Conservation (phyloP, 2,113 vertebrate species). For the Potamarius usumacintae region DNA sequence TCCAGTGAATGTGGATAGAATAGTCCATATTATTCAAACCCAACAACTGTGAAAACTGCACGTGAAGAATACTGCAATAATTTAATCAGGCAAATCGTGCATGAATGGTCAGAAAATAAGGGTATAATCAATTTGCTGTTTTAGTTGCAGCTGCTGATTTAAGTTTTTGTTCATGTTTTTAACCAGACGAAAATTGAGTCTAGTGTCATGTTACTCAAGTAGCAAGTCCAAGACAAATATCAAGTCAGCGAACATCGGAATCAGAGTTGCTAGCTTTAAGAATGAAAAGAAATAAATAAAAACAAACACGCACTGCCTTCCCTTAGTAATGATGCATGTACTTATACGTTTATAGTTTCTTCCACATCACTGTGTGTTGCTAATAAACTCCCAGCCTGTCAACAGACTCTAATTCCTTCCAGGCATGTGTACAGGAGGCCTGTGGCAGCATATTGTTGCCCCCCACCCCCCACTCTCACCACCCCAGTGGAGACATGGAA, state of each 20-base stretch:
- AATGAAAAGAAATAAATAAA: too few relatives aligned
- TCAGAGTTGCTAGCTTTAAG: not conserved
- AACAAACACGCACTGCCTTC: not conserved
- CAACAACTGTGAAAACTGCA: not conserved
- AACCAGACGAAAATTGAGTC: not conserved
- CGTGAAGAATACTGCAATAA: not conserved
- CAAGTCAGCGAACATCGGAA: not conserved
- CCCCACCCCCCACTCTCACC: not conserved
- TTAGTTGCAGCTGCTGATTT: not conserved
- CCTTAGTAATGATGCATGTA: not conserved
- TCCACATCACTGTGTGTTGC: slow-evolving; percentile 7
- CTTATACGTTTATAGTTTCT: not conserved
- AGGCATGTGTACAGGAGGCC: slow-evolving; percentile 37
- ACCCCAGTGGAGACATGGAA: not conserved
- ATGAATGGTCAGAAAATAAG: not conserved
- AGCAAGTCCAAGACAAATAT: not conserved
- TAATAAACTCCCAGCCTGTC: slow-evolving; percentile 48
- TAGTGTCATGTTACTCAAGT: not conserved
- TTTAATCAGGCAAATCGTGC: not conserved
- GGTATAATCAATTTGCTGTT: not conserved
- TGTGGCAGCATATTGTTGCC: slow-evolving; percentile 14
- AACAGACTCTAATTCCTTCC: slow-evolving; percentile 47
- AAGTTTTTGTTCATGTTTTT: not conserved
- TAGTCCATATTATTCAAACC: not conserved
- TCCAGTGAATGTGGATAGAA: not conserved